Conservation (phyloP, 2,888 invertebrate species). For the Apantesis nais region DNA sequence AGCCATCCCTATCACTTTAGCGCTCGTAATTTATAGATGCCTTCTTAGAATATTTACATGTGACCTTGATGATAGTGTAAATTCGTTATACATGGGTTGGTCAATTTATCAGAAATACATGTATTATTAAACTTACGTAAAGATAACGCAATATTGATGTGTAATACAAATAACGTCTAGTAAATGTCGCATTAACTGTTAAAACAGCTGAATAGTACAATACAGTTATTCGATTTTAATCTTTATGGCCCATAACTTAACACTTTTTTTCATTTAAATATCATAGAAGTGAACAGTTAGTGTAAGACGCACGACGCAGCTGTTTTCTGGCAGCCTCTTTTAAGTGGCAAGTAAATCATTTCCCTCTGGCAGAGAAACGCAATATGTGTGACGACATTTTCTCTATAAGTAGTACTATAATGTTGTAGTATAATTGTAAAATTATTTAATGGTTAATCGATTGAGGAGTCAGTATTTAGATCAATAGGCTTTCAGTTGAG, state of each 20-base stretch:
- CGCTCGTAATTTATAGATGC: not conserved
- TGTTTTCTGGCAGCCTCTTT: not conserved
- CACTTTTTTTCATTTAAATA: not conserved
- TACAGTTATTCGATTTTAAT: not conserved
- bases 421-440: no score
- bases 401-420: not conserved
- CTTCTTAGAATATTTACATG: conserved; percentile 17
- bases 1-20: not conserved
- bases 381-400: not conserved
- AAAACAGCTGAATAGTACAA: not conserved
- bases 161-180: conserved; percentile 5
- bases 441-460: not conserved
- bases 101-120: conserved; percentile 12
- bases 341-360: conserved; percentile 5
- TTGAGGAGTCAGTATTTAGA: not conserved
- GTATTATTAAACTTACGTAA: conserved; percentile 10
- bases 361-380: not conserved
- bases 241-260: not conserved
- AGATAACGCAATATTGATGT: conserved; percentile 18
- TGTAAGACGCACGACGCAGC: not conserved
- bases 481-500: not conserved
- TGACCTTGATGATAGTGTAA: conserved; percentile 15
- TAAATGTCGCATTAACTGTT: not conserved
- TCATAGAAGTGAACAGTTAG: not conserved
- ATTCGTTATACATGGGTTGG: conserved; percentile 1